Conservation (phyloP, 2,113 vertebrate species). For the Gopherus evgoodei region DNA sequence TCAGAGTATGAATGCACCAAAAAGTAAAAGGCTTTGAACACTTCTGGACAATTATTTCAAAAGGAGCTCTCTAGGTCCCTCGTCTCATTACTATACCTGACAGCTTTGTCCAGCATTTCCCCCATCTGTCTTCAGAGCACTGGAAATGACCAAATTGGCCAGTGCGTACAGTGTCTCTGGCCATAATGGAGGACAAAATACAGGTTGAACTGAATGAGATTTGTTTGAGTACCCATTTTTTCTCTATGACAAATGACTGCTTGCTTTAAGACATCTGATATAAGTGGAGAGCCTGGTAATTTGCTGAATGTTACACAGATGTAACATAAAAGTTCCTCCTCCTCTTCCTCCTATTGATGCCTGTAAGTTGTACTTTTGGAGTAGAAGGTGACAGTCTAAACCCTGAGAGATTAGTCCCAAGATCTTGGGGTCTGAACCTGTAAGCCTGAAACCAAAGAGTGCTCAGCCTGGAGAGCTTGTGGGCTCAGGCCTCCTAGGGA, state of each 20-base stretch:
- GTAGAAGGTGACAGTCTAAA: neutral
- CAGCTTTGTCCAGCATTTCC: conserved; percentile 40
- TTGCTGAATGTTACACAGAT: neutral
- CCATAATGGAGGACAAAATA: conserved; percentile 51
- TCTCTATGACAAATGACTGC: conserved; percentile 6
- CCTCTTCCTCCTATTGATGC: neutral
- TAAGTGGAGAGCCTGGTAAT: neutral
- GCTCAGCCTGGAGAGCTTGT: neutral
- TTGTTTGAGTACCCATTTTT: conserved; percentile 28
- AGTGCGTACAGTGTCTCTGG: conserved; percentile 31
- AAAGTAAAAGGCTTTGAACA: neutral
- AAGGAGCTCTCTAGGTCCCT: conserved; percentile 62
- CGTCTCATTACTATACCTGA: conserved; percentile 68
- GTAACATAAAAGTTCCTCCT: neutral
- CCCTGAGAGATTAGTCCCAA: neutral
- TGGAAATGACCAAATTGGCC: conserved; percentile 49
- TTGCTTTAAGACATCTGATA: neutral
- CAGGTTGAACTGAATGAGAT: conserved; percentile 31
- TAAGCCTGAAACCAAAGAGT: neutral
- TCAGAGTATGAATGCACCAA: conserved; percentile 4
- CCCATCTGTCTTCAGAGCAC: conserved; percentile 36
- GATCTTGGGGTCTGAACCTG: neutral
- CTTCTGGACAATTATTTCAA: conserved; percentile 28
- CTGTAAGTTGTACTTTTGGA: neutral
- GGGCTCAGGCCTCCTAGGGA: neutral